Evolutionary conservation across 2,113 vertebrate species (phyloP).

Genomic region (Heliornis fulica): DNA sequence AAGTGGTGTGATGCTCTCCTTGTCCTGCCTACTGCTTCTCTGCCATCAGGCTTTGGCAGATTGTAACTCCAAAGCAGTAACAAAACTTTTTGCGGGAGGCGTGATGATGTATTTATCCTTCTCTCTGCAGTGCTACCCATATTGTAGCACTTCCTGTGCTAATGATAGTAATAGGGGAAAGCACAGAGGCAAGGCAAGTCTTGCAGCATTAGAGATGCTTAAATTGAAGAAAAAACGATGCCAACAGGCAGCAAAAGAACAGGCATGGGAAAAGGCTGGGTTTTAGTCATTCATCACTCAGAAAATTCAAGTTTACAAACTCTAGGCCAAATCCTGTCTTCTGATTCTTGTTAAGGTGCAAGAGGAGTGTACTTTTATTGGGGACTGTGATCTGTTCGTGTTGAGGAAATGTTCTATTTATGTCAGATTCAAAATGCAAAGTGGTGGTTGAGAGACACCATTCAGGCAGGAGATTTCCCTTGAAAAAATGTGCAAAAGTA

Average conservation of each 20-base stretch:
- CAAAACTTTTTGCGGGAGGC: neutral
- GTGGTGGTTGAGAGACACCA: neutral
- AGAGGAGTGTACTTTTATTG: neutral
- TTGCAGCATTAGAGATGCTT: neutral
- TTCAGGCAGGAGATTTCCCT: neutral
- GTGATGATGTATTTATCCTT: neutral
- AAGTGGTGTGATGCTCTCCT: neutral
- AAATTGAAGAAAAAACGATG: neutral
- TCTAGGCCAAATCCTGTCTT: neutral
- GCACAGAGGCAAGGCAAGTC: neutral
- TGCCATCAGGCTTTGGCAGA: neutral
- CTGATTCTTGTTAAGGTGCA: neutral
- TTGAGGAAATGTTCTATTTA: neutral
- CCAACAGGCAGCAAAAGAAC: constrained; percentile 2
- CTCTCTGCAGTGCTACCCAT: neutral
- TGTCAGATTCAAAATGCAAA: neutral
- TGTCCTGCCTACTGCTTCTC: neutral
- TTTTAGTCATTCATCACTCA: neutral
- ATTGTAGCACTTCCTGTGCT: neutral
- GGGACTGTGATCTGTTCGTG: neutral
- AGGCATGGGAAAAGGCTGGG: neutral
- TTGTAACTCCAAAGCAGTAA: neutral
- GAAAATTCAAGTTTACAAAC: neutral
- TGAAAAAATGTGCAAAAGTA: neutral
- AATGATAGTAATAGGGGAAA: neutral